Base-by-base conservation (phyloP, 2,888 invertebrate species). In the Apotomis betuletana region DNA sequence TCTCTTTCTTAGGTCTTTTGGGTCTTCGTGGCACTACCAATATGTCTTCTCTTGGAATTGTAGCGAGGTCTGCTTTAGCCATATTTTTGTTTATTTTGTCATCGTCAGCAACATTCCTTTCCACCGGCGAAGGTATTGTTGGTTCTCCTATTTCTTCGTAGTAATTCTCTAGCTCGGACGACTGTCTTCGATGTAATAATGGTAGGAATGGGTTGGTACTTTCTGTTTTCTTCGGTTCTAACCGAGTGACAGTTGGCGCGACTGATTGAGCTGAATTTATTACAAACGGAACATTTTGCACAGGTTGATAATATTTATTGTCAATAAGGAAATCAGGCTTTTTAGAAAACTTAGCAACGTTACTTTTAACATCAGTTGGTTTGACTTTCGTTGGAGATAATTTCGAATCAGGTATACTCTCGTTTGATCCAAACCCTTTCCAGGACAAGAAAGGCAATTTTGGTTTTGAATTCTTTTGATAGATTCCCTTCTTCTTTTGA, bases 121-220 rank as follows among this genome's bases (percentile, higher is more conserved):
- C 82, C 61, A 79, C 78, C 8, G 76, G 49, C 58, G 77, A 79
- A 6, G 81, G 74, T 65, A 78, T 75, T 0, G 77, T 55, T 2
- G 87, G 86, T 76, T 84, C 79, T 0, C 91, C 92, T 36, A 93
- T 93, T 84, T 93, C 93, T 83, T 93, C 93, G 67, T 93, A 93
- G 67, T 88, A 85, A 74, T 93, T 91, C 74, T 93, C 93, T 54
- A 79, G 80, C 74, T 89, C 89, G 0, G 87, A 84, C 0, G 87
- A 85, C 68, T 85, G 78, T 61, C 81, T 83, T 75, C 84, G 80
- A 49, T 75, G 75, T 57, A 76, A 69, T 46, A 70, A 64, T 67
- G 80, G 77, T 69, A 80, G 13, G 72, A 85, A 84, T 3, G 83
- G 77, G 74, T 85, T 86, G 0, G 75, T 82, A 15, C 75, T 78